Percentiles rank a stretch among this genome's conserved stretches.
Conservation (phyloP, 2,797 vertebrate genomes). For the Percopsis omiscomaycus region DNA sequence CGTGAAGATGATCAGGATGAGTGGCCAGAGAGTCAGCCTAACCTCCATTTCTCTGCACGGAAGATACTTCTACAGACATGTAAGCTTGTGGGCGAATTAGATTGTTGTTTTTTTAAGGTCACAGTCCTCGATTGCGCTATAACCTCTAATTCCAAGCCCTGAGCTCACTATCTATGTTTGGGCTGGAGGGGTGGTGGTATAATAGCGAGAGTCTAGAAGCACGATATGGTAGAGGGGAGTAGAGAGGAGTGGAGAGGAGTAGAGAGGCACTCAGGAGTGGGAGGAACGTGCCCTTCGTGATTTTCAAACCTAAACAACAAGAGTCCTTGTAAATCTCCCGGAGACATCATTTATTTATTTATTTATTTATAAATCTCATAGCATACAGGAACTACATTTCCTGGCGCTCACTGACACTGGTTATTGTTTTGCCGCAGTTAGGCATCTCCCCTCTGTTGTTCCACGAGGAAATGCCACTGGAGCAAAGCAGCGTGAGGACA, state of each 20-base stretch:
- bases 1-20: constrained; percentile 79
- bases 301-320: neutral
- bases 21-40: constrained; percentile 76
- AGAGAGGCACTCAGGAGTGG: no score
- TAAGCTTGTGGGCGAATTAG: constrained; percentile 34
- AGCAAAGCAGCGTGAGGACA: neutral
- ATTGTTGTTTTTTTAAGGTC: neutral
- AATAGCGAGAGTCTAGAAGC: no score
- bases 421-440: constrained; percentile 57
- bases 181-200: no score
- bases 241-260: no score
- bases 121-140: no score
- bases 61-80: constrained; percentile 83
- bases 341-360: no score
- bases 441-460: constrained; percentile 75
- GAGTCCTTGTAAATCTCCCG: neutral
- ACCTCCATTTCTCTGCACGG: constrained; percentile 78
- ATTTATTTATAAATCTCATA: no score
- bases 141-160: no score
- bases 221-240: no score
- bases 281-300: neutral
- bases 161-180: no score
- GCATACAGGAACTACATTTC: neutral
- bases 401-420: neutral
- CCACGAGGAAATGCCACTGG: constrained; percentile 42